Conservation (phyloP, 2,797 vertebrate genomes). For the Acomys russatus region DNA sequence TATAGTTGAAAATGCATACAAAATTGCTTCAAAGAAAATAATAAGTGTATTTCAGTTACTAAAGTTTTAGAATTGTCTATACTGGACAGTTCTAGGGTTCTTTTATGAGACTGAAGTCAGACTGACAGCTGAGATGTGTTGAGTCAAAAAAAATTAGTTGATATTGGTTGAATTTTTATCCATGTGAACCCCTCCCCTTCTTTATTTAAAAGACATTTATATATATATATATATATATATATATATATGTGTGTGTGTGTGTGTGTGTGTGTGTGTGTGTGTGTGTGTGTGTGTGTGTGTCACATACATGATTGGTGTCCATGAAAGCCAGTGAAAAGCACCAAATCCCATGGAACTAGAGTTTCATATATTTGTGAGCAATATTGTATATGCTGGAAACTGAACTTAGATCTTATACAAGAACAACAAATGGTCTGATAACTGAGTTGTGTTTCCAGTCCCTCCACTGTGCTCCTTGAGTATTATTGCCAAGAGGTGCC, state of each 20-base stretch:
- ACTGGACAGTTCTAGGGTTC: background rate
- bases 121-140: background rate
- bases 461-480: background rate
- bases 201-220: background rate
- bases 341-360: background rate
- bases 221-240: too few species aligned
- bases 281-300: too few species aligned
- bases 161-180: background rate
- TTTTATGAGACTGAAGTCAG: background rate
- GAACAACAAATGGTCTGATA: background rate
- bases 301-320: background rate
- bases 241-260: too few species aligned
- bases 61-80: background rate
- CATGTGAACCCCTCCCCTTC: too few species aligned
- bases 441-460: background rate
- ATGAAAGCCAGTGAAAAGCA: background rate
- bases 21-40: slow-evolving; percentile 45
- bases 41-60: background rate
- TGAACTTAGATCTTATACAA: background rate
- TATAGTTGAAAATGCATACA: background rate
- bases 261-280: too few species aligned
- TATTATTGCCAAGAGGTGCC: background rate
- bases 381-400: background rate
- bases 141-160: background rate
- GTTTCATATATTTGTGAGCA: background rate